A percentile compares a stretch with the other conserved stretches of the same genome.
Conservation (phyloP, 2,888 invertebrate species). For the Netelia fuscicornis region DNA sequence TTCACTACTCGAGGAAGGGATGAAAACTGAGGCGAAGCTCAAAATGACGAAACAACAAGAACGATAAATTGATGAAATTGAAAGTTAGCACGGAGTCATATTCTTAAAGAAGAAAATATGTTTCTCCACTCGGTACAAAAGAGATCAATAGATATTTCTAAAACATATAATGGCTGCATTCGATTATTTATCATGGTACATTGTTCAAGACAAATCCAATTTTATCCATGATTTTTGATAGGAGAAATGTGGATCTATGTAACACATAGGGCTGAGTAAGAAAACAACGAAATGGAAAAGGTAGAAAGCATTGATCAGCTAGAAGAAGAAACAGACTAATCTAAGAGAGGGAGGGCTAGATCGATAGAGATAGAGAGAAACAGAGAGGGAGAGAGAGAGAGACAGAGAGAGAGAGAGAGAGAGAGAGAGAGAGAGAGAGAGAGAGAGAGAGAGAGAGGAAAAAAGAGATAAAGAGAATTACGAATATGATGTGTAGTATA, state of each 20-base stretch:
- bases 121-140: background rate
- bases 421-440: background rate
- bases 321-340: background rate
- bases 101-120: background rate
- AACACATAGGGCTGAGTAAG: background rate
- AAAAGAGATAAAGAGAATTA: background rate
- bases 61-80: background rate
- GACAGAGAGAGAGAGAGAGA: background rate
- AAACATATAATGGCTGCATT: background rate
- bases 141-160: background rate
- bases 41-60: background rate
- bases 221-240: too few species aligned
- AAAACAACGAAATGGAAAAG: background rate
- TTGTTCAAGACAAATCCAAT: too few species aligned
- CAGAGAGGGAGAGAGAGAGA: too few species aligned
- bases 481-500: background rate
- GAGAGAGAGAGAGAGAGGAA: too few species aligned
- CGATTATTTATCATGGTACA: background rate
- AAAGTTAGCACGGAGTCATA: background rate
- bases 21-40: slow-evolving; percentile 2
- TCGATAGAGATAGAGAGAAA: background rate
- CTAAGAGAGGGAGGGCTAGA: background rate
- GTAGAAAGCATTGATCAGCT: background rate
- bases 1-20: slow-evolving; percentile 9
- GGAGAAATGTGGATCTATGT: background rate